Base-by-base conservation (phyloP, 1,140 invertebrate species). In the Listronotus bonariensis region DNA sequence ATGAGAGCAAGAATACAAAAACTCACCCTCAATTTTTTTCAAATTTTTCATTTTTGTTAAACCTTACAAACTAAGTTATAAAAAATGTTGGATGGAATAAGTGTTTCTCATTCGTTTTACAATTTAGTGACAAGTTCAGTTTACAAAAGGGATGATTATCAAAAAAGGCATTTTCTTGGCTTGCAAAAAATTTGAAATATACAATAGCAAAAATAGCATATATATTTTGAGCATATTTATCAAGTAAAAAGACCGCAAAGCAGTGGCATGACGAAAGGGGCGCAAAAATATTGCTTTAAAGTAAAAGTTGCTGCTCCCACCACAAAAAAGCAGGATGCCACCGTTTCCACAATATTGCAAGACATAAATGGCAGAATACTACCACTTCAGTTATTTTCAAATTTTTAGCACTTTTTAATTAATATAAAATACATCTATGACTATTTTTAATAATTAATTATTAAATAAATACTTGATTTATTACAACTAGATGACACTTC, bases 101-200 rank as follows among this genome's bases (percentile, higher is more conserved):
- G 36, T 42, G 52, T 69, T 68, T 72, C 70, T 68, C 63, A 66
- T 63, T 63, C 49, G 52, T 54, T 20, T 38, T 40, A 72, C 20
- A 26, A 26, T 26, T 26, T 36, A 36, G 34, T 36, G 34, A 36
- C 3, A 8, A 36, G 11, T 10, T 26, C 5, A 26, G 1, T 26
- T 26, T 36, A 36, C 34, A 36, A 36, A 5, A 36, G 2, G 8
- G 8, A 36, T 36, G 34, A 36, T 36, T 36, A 36, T 9, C 8
- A 36, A 67, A 73, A 74, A 76, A 75, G 74, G 74, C 74, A 76
- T 74, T 76, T 60, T 74, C 73, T 38, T 71, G 74, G 73, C 70
- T 67, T 58, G 63, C 45, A 68, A 72, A 65, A 69, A 68, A 72
- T 70, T 67, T 67, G 68, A 75, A 66, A 71, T 67, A 56, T 65